Evolutionary conservation across 1,140 invertebrate genomes (phyloP).

Genomic region (Diorhabda elongata): DNA sequence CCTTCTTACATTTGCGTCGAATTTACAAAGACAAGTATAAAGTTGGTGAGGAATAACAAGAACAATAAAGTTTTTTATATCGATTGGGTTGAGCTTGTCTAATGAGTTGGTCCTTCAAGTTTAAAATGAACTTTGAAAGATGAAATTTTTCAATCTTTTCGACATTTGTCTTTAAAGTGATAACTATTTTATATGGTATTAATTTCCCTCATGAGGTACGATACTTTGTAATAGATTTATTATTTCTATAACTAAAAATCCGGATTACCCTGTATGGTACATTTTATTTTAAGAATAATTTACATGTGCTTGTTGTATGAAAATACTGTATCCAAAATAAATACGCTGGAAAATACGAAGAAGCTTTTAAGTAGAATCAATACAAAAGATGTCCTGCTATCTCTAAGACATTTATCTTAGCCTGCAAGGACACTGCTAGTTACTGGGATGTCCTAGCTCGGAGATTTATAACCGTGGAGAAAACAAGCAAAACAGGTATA

Average conservation of each 20-base stretch:
- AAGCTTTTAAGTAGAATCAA: slow-evolving; percentile 46
- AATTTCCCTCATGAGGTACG: too few relatives aligned
- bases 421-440: slow-evolving; percentile 41
- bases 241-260: too few relatives aligned
- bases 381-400: slow-evolving; percentile 43
- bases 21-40: slow-evolving; percentile 40
- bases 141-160: too few relatives aligned
- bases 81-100: too few relatives aligned
- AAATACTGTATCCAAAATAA: slow-evolving; percentile 20
- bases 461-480: slow-evolving; percentile 37
- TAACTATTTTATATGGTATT: too few relatives aligned
- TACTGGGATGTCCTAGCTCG: slow-evolving; percentile 35
- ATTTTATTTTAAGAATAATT: too few relatives aligned
- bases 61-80: slow-evolving; percentile 35
- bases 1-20: slow-evolving; percentile 43
- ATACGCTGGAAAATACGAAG: slow-evolving; percentile 24
- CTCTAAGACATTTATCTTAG: slow-evolving; percentile 42
- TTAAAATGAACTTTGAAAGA: too few relatives aligned
- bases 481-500: slow-evolving; percentile 40
- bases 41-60: slow-evolving; percentile 33
- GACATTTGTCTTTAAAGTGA: too few relatives aligned
- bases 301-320: slow-evolving; percentile 11
- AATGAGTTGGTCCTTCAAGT: too few relatives aligned
- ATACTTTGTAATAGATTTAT: too few relatives aligned
- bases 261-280: too few relatives aligned